Conservation (phyloP, 2,888 invertebrate genomes). For the Euzetes globulus region DNA sequence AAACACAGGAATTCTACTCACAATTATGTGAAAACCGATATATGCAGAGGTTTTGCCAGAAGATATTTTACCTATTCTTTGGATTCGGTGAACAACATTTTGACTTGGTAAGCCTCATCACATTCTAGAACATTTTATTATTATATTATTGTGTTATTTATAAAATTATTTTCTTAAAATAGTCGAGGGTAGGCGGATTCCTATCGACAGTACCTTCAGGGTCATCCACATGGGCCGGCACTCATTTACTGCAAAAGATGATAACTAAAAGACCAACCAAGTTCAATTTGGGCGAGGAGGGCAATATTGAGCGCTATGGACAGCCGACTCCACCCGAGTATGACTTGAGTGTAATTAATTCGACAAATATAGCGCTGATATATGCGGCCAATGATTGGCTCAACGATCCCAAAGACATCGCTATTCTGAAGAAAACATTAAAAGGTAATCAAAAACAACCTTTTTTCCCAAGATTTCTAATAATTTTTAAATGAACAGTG, state of each 20-base stretch:
- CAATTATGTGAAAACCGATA: constrained; percentile 8
- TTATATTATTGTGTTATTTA: too few relatives aligned
- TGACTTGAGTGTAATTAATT: constrained; percentile 43
- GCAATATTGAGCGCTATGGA: constrained; percentile 14
- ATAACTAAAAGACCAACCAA: not conserved
- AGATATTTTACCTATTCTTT: constrained; percentile 1
- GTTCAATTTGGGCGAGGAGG: constrained; percentile 23
- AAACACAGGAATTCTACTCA: constrained; percentile 7
- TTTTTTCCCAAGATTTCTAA: not conserved
- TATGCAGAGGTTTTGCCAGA: constrained; percentile 10
- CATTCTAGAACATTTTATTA: not conserved
- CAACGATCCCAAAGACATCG: constrained; percentile 46
- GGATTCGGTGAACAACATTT: not conserved
- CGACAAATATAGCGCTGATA: constrained; percentile 45
- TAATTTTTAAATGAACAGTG: not conserved
- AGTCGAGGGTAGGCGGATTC: not conserved
- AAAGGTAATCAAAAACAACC: not conserved
- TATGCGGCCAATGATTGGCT: constrained; percentile 47
- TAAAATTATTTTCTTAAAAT: not conserved
- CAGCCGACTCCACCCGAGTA: constrained; percentile 45
- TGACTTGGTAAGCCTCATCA: not conserved
- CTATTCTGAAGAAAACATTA: not conserved
- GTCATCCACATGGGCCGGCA: not conserved
- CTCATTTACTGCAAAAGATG: constrained; percentile 18
- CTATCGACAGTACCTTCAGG: not conserved